These are phyloP conservation scores for Hypsibius dujardini DNA, from an alignment of 1,140 invertebrate genomes.

Conservation along the genomic window DNA sequence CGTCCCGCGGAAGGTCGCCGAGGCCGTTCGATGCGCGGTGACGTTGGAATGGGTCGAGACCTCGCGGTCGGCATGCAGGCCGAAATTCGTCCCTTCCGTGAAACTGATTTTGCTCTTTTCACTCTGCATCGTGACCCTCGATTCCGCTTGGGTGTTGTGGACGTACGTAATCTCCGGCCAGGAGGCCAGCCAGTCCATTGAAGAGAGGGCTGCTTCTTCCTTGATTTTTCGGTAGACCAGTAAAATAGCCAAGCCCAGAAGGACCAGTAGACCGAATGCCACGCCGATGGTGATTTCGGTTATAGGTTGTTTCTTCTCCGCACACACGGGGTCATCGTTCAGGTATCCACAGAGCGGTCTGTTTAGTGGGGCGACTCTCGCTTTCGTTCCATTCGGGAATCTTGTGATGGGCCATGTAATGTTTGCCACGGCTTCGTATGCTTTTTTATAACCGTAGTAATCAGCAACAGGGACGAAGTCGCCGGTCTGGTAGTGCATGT, in stretches of 20 bases:
- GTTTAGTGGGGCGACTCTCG: not conserved
- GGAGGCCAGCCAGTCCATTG: conserved; percentile 4
- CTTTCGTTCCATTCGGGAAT: not conserved
- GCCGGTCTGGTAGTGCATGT: not conserved
- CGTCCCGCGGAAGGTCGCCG: not conserved
- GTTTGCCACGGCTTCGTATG: conserved; percentile 5
- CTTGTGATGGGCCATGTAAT: not conserved
- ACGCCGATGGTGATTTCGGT: conserved; percentile 9
- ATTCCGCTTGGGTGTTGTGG: not conserved
- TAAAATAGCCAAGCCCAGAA: not conserved
- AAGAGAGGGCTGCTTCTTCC: not conserved
- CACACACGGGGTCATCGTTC: not conserved
- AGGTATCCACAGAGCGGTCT: not conserved
- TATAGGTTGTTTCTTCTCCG: not conserved
- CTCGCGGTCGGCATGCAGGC: not conserved
- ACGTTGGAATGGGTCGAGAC: not conserved
- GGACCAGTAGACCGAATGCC: not conserved
- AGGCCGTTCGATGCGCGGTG: not conserved
- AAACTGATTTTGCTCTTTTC: not conserved
- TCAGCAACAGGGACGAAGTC: not conserved
- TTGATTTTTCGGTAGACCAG: not conserved
- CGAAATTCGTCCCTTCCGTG: not conserved
- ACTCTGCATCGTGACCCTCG: not conserved
- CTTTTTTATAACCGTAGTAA: not conserved
- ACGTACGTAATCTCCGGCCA: not conserved